Conservation (phyloP, 2,888 invertebrate genomes). For the Limulus polyphemus region DNA sequence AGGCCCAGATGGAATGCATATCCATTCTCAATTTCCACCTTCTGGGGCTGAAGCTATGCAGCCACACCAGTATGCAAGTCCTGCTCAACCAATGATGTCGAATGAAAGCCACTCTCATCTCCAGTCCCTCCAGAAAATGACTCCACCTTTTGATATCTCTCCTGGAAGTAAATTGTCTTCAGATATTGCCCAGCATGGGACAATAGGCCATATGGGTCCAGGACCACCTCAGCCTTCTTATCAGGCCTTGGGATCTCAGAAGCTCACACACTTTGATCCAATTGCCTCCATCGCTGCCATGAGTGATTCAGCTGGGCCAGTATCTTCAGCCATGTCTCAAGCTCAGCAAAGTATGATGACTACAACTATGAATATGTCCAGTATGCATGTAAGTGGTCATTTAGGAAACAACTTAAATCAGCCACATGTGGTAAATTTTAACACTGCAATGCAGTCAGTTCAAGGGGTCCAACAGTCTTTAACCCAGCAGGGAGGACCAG, state of each 20-base stretch:
- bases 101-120: constrained; percentile 23
- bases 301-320: constrained; percentile 61
- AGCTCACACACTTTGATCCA: constrained; percentile 63
- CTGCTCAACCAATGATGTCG: constrained; percentile 14
- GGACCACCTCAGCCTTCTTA: no score
- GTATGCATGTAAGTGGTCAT: constrained; percentile 35
- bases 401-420: constrained; percentile 28
- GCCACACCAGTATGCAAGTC: constrained; percentile 17
- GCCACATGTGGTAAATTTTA: constrained; percentile 33
- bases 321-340: constrained; percentile 49
- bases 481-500: constrained; percentile 11
- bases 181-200: constrained; percentile 2
- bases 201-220: no score
- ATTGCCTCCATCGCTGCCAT: constrained; percentile 87
- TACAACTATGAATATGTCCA: constrained; percentile 26
- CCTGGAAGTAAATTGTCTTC: constrained; percentile 16
- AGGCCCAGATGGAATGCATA: constrained; percentile 17
- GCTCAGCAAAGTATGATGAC: constrained; percentile 25
- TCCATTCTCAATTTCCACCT: constrained; percentile 8
- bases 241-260: constrained; percentile 14
- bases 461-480: constrained; percentile 26
- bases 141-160: constrained; percentile 24
- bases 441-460: constrained; percentile 34
- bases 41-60: constrained; percentile 12
- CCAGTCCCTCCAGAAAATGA: constrained; percentile 28